A percentile compares a stretch with the other conserved stretches of the same genome.
phyloP scores from a whole-genome alignment of 2,797 vertebrate genomes.

The Hemibagrus guttatus region DNA sequence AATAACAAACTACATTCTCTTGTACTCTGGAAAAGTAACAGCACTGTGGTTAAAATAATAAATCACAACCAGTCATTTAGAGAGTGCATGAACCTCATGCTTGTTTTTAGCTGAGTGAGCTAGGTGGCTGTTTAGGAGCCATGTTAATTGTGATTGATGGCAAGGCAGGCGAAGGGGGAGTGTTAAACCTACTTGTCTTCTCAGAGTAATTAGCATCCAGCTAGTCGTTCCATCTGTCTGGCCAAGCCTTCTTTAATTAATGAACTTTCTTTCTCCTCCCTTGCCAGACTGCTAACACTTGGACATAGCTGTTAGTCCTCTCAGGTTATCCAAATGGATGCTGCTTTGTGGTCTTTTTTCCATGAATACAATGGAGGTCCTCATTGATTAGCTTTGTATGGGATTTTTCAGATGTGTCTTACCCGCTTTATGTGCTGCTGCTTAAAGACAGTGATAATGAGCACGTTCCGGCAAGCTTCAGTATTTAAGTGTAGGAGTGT shows the following conservation, averaged over 20 bases:
- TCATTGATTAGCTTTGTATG: constrained; percentile 72
- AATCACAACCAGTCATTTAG: constrained; percentile 6
- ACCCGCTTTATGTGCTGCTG: constrained; percentile 61
- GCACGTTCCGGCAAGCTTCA: constrained; percentile 70
- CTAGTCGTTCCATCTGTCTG: constrained; percentile 96
- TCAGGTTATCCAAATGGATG: constrained; percentile 85
- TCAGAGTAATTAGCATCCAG: constrained; percentile 90
- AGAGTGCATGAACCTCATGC: neutral
- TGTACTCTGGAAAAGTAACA: neutral
- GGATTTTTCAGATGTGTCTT: constrained; percentile 32
- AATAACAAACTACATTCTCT: neutral
- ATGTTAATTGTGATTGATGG: constrained; percentile 84
- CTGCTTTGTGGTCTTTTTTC: constrained; percentile 56
- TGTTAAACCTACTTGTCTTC: constrained; percentile 85
- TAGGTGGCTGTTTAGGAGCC: constrained; percentile 50
- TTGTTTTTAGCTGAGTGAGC: constrained; percentile 30
- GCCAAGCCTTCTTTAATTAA: constrained; percentile 93
- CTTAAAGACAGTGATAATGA: constrained; percentile 76
- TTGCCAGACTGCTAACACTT: constrained; percentile 69
- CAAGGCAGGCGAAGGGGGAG: constrained; percentile 80
- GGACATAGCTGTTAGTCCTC: constrained; percentile 83
- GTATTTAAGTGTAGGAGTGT: constrained; percentile 73
- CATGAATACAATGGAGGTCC: constrained; percentile 63
- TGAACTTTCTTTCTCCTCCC: constrained; percentile 86
- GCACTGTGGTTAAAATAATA: neutral